These are phyloP conservation scores for Leptura quadrifasciata DNA, from an alignment of 2,888 invertebrate genomes.

Conservation along the genomic window DNA sequence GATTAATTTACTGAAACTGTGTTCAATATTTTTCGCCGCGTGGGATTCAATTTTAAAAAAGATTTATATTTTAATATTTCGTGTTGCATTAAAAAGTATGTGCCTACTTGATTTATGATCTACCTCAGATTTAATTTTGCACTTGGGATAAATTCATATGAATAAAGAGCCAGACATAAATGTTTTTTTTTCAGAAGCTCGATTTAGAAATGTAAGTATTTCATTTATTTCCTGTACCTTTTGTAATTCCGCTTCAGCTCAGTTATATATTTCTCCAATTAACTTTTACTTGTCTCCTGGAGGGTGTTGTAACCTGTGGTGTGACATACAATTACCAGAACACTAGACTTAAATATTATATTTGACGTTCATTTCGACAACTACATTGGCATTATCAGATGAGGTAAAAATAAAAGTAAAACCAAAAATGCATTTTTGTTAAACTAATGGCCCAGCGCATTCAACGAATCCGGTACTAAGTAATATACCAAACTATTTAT, in stretches of 20 bases:
- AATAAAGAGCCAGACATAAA: background rate
- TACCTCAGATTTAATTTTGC: conserved; percentile 7
- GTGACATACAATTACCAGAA: too few species aligned
- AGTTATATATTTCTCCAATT: background rate
- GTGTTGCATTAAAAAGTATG: background rate
- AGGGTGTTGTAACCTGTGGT: too few species aligned
- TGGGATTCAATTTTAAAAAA: background rate
- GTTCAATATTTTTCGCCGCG: background rate
- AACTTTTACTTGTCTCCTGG: background rate
- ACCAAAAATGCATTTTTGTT: too few species aligned
- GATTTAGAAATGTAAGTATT: background rate
- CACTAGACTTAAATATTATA: too few species aligned
- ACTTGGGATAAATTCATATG: background rate
- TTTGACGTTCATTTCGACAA: too few species aligned
- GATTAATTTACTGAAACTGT: background rate
- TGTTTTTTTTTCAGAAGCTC: background rate
- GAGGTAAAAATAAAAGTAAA: too few species aligned
- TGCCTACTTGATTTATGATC: conserved; percentile 1
- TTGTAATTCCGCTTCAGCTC: background rate
- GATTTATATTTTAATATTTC: background rate
- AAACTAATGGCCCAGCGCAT: too few species aligned
- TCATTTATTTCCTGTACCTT: background rate
- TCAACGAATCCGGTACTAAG: too few species aligned
- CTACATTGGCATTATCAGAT: too few species aligned
- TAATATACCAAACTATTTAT: too few species aligned